Percentiles rank a stretch among this genome's conserved stretches.
These are phyloP conservation scores for Elysia crispata DNA, from an alignment of 2,888 invertebrate species.

Conservation along the genomic window DNA sequence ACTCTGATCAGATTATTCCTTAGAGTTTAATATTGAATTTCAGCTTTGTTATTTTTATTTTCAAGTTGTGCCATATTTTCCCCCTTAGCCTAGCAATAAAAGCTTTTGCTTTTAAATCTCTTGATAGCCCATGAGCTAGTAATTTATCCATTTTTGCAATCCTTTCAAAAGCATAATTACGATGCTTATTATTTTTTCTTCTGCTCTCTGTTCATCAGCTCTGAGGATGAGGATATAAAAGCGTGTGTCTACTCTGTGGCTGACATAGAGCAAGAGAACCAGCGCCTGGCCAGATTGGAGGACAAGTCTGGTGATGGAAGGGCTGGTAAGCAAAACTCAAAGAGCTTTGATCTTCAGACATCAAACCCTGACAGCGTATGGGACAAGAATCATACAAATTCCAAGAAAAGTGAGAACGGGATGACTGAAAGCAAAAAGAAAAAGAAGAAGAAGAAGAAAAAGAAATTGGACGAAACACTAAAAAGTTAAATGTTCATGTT, in stretches of 20 bases:
- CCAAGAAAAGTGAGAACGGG: background rate
- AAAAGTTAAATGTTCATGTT: too few species aligned
- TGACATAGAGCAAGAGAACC: conserved; percentile 53
- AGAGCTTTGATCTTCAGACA: too few species aligned
- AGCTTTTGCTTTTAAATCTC: too few species aligned
- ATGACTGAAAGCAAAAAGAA: conserved; percentile 14
- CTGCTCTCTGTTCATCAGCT: conserved; percentile 55
- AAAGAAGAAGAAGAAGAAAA: conserved; percentile 26
- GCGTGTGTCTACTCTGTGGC: conserved; percentile 40
- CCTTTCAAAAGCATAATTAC: too few species aligned
- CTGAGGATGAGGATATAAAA: conserved; percentile 53
- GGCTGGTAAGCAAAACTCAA: background rate
- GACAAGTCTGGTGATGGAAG: background rate
- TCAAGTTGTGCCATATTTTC: too few species aligned
- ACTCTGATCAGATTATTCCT: too few species aligned
- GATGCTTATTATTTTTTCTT: too few species aligned
- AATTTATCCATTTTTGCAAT: too few species aligned
- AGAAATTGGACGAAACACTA: background rate
- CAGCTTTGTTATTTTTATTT: too few species aligned
- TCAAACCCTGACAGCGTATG: background rate
- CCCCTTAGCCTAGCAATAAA: too few species aligned
- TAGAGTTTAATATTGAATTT: too few species aligned
- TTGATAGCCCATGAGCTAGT: too few species aligned
- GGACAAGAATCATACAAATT: background rate
- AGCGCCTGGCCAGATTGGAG: conserved; percentile 57